These are phyloP conservation scores for Bufo bufo DNA, from an alignment of 2,113 vertebrate genomes.

Conservation along the genomic window DNA sequence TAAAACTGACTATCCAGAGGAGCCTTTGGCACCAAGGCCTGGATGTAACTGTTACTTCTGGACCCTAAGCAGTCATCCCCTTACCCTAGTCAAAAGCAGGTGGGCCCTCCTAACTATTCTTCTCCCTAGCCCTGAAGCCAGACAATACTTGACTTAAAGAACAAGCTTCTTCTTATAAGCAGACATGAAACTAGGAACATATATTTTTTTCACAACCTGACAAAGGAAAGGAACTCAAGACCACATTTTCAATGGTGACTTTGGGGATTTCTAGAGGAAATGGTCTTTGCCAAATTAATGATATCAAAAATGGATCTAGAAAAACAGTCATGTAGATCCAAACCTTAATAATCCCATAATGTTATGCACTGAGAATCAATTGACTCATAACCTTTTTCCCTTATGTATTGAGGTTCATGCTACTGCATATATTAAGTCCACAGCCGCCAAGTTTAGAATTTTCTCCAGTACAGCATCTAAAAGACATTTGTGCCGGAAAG, in stretches of 20 bases:
- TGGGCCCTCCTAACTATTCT: not conserved
- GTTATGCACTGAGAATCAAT: constrained; percentile 37
- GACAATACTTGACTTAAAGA: not conserved
- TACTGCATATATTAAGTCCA: constrained; percentile 46
- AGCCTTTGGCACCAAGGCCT: too few relatives aligned
- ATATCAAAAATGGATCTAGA: not conserved
- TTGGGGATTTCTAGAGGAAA: not conserved
- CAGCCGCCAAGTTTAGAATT: constrained; percentile 24
- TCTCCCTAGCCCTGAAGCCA: not conserved
- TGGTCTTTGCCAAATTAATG: not conserved
- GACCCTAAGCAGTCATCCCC: too few relatives aligned
- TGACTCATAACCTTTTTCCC: constrained; percentile 41
- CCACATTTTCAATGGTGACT: not conserved
- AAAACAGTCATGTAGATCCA: constrained; percentile 27
- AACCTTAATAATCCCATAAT: constrained; percentile 29
- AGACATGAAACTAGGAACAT: not conserved
- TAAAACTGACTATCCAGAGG: too few relatives aligned
- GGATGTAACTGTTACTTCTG: too few relatives aligned
- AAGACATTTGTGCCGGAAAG: constrained; percentile 29
- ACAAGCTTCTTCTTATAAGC: not conserved
- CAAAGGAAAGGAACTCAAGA: not conserved
- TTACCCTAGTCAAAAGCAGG: too few relatives aligned
- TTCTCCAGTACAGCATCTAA: constrained; percentile 13
- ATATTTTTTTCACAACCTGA: not conserved
- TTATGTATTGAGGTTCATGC: constrained; percentile 5